Conservation (phyloP, 2,888 invertebrate genomes). For the Caenorhabditis sp. region DNA sequence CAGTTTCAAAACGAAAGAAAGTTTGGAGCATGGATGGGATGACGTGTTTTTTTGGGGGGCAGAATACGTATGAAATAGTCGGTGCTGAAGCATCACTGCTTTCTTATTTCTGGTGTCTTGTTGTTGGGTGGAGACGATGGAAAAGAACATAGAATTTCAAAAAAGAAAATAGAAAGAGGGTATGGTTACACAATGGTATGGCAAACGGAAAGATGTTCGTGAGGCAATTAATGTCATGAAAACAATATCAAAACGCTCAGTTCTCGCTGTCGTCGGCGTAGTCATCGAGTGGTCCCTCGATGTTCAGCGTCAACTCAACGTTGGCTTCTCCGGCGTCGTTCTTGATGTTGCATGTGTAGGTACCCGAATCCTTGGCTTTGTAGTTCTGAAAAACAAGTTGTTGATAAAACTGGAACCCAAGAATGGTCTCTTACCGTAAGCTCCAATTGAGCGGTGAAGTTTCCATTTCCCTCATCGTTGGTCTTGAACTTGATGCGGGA, state of each 20-base stretch:
- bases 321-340: slow-evolving; percentile 97
- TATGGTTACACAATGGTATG: slow-evolving; percentile 57
- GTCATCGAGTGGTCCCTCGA: slow-evolving; percentile 88
- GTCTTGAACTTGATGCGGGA: slow-evolving; percentile 83
- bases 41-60: slow-evolving; percentile 27
- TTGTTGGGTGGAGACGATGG: neutral
- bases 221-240: slow-evolving; percentile 51
- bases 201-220: slow-evolving; percentile 54
- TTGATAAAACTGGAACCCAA: neutral
- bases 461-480: slow-evolving; percentile 58
- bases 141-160: slow-evolving; percentile 40
- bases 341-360: slow-evolving; percentile 98
- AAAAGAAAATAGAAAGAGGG: slow-evolving; percentile 53
- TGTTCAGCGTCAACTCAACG: slow-evolving; percentile 96
- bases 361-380: slow-evolving; percentile 86
- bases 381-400: slow-evolving; percentile 80
- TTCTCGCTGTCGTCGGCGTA: slow-evolving; percentile 81
- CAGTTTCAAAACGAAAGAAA: slow-evolving; percentile 16
- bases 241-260: slow-evolving; percentile 20
- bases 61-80: slow-evolving; percentile 15
- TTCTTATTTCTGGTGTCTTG: neutral
- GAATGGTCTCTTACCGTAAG: slow-evolving; percentile 77
- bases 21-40: slow-evolving; percentile 21
- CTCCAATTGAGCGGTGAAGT: slow-evolving; percentile 73
- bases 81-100: neutral